These are phyloP conservation scores for Lepus townsendii DNA, from an alignment of 2,797 vertebrate genomes.

Conservation along the genomic window DNA sequence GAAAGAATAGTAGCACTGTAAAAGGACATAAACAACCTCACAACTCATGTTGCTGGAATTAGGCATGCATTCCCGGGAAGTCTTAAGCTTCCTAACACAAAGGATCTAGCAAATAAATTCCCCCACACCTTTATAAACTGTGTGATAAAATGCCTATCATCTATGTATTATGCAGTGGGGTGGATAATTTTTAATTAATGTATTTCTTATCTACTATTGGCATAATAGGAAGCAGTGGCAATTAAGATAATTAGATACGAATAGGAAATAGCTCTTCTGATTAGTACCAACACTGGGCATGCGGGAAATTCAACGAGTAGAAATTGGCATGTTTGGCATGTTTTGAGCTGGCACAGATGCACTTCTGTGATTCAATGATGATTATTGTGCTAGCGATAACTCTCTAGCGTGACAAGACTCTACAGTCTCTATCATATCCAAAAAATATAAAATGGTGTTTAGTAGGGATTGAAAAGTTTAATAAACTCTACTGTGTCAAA, in stretches of 20 bases:
- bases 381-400: not conserved
- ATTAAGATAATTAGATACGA: slow-evolving; percentile 78
- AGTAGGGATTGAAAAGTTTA: slow-evolving; percentile 10
- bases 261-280: slow-evolving; percentile 74
- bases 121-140: not conserved
- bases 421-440: not conserved
- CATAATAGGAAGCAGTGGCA: slow-evolving; percentile 72
- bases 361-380: not conserved
- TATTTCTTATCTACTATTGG: slow-evolving; percentile 75
- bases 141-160: slow-evolving; percentile 45
- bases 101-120: slow-evolving; percentile 70
- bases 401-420: not conserved
- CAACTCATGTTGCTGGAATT: slow-evolving; percentile 74
- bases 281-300: slow-evolving; percentile 60
- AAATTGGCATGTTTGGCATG: not conserved
- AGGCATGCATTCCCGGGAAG: slow-evolving; percentile 72
- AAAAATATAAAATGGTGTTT: slow-evolving; percentile 48
- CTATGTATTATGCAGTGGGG: not conserved
- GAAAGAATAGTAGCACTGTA: slow-evolving; percentile 72
- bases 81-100: slow-evolving; percentile 68
- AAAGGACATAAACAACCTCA: not conserved
- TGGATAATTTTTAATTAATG: slow-evolving; percentile 66
- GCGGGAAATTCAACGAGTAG: not conserved
- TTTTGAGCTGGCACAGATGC: not conserved
- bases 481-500: not conserved